Evolutionary conservation across 2,888 invertebrate species (phyloP).

Genomic region (Heteromyza rotundicornis): DNA sequence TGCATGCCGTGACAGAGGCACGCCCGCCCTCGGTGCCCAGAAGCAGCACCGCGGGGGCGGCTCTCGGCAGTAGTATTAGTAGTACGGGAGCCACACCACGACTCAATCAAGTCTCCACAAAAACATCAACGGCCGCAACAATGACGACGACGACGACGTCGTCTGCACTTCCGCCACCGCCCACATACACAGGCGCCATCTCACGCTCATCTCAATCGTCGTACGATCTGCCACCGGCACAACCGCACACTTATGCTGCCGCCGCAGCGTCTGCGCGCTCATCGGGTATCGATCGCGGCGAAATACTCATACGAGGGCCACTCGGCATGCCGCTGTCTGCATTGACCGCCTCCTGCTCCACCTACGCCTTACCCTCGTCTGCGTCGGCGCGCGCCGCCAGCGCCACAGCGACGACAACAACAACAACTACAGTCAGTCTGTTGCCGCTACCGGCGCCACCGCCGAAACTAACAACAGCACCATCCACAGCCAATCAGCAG

Average conservation of each 20-base stretch:
- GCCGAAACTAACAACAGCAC: conserved; percentile 22
- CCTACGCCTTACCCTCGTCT: conserved; percentile 38
- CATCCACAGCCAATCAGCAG: conserved; percentile 15
- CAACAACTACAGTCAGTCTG: conserved; percentile 45
- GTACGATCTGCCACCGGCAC: conserved; percentile 52
- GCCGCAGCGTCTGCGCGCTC: conserved; percentile 35
- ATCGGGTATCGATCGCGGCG: conserved; percentile 24
- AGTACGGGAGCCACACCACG: conserved; percentile 7
- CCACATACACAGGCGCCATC: conserved; percentile 32
- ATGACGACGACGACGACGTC: conserved; percentile 20
- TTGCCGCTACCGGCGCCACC: conserved; percentile 48
- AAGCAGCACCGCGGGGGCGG: conserved; percentile 31
- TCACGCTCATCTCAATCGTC: conserved; percentile 39
- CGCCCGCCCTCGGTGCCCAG: conserved; percentile 27
- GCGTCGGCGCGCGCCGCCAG: conserved; percentile 24
- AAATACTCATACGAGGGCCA: conserved; percentile 45
- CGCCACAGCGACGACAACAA: conserved; percentile 32
- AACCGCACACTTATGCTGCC: conserved; percentile 54
- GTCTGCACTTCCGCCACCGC: conserved; percentile 22
- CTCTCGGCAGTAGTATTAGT: conserved; percentile 25
- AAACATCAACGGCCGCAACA: conserved; percentile 8
- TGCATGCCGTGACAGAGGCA: conserved; percentile 24
- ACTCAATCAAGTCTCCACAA: too few species aligned
- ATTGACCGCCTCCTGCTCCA: conserved; percentile 44
- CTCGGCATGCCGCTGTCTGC: conserved; percentile 47